A percentile compares a stretch with the other conserved stretches of the same genome.
Evolutionary conservation across 2,888 invertebrate genomes (phyloP).

Genomic region (Orthonevra nobilis): DNA sequence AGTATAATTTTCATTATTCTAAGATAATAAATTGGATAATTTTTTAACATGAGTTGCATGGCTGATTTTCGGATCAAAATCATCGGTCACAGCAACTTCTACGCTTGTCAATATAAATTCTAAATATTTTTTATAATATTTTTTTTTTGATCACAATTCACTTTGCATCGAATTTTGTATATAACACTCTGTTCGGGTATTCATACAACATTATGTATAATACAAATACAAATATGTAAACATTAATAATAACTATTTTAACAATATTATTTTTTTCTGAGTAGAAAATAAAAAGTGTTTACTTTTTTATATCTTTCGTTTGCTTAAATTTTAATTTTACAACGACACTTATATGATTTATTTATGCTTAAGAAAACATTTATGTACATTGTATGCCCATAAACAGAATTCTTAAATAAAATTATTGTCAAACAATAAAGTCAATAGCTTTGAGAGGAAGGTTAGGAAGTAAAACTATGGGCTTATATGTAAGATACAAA

Average conservation of each 20-base stretch:
- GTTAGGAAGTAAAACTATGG: too few species aligned
- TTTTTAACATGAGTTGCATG: conserved; percentile 17
- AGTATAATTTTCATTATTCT: conserved; percentile 2
- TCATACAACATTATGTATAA: conserved; percentile 48
- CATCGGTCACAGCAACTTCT: conserved; percentile 2
- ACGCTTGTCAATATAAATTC: conserved; percentile 46
- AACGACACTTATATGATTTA: conserved; percentile 35
- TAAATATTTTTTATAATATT: conserved; percentile 39
- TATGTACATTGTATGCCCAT: conserved; percentile 34
- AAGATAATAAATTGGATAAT: conserved; percentile 21
- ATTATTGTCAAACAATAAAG: conserved; percentile 52
- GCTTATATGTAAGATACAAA: too few species aligned
- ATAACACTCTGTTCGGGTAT: conserved; percentile 60
- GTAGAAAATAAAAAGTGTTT: conserved; percentile 25
- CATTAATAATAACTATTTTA: conserved; percentile 38
- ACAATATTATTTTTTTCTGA: conserved; percentile 15
- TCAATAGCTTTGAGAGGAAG: neutral
- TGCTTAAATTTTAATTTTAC: conserved; percentile 3
- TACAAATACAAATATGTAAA: too few species aligned
- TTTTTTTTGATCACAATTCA: conserved; percentile 78
- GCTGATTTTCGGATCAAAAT: conserved; percentile 8
- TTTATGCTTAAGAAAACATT: conserved; percentile 13
- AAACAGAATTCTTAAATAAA: conserved; percentile 19
- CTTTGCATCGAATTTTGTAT: conserved; percentile 77
- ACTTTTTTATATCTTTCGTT: neutral